Base-by-base conservation (phyloP, 2,113 vertebrate genomes). In the Neolamprologus ventralis region DNA sequence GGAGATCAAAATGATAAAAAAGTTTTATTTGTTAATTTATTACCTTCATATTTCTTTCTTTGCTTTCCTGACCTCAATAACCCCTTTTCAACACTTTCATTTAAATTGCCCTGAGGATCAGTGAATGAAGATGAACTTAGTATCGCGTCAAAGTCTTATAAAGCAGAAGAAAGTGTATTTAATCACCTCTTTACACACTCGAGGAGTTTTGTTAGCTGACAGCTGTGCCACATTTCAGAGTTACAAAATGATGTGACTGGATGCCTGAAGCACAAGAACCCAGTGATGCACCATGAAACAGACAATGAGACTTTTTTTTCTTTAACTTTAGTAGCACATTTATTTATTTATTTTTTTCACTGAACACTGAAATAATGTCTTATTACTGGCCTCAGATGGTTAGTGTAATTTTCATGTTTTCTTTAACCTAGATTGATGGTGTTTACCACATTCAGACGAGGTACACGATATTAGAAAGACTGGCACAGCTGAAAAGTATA, bases 141-240 rank as follows among this genome's bases (percentile, higher is more conserved):
- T 80, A 57, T 68, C 21, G n/a, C 23, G 35, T 85, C 31, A 33
- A 88, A 86, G 35, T 28, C 81, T 87, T 71, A 6, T 47, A n/a
- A 63, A 55, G 58, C 81, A n/a, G 58, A 84, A 35, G 51, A 31
- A 78, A 87, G 51, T 65, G 85, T 73, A 78, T 87, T 94, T 89
- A 90, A 88, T 91, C 85, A 78, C 85, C 84, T 88, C 82, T 81
- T 88, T 83, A 86, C 82, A 88, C 82, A 83, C 82, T 87, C 8
- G 63, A 82, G 45, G 57, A 87, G 80, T 84, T 91, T 60, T 85
- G 40, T 88, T 54, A 35, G 87, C 53, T 78, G 63, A 82, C 87
- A 88, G 91, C 90, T 85, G 90, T 21, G 71, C 13, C 79, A 51
- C 81, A 37, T 89, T 89, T 80, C 42, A 88, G 87, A 84, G 83